Base-by-base conservation (phyloP, 2,888 invertebrate genomes). In the Autographa pulchrina region DNA sequence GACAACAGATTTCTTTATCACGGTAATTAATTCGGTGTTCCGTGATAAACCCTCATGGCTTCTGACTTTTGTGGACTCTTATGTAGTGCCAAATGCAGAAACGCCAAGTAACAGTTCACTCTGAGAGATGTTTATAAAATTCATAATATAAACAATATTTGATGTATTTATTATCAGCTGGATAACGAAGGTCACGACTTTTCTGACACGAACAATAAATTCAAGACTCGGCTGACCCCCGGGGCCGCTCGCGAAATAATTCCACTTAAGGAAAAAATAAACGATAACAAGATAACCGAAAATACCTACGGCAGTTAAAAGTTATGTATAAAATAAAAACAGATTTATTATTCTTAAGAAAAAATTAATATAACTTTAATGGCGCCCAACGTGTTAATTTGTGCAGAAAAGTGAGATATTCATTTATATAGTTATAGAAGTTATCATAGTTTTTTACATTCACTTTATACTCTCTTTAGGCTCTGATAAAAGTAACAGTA, bases 141-240 rank as follows among this genome's bases (percentile, higher is more conserved):
- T n/a, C 5, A 48, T 48, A 48, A 48, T n/a, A 48, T 6, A 48
- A 48, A 48, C 48, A 48, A 48, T 48, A 48, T 48, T 48, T n/a
- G 48, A 48, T 48, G 48, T 48, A 6, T 48, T 48, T 48, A n/a
- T 38, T 38, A 48, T 48, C 48, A 48, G n/a, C n/a, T 16, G 4
- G 77, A 80, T 77, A 75, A 65, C 70, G 64, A 11, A 11, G 31
- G n/a, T 58, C 52, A 56, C 25, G 13, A 31, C 67, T 62, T 60
- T 20, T n/a, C 13, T 13, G 32, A 54, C 60, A 66, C 20, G 41
- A 62, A 60, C 54, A 52, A 68, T 59, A 35, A 67, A 43, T 59
- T 20, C 0, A 54, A 52, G 48, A 62, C 64, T 66, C 14, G 16
- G 56, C 48, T 66, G 67, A 80, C 67, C 65, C 65, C 8, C 20